Evolutionary conservation across 1,140 invertebrate species (phyloP).

Genomic region (Nebria ingens): DNA sequence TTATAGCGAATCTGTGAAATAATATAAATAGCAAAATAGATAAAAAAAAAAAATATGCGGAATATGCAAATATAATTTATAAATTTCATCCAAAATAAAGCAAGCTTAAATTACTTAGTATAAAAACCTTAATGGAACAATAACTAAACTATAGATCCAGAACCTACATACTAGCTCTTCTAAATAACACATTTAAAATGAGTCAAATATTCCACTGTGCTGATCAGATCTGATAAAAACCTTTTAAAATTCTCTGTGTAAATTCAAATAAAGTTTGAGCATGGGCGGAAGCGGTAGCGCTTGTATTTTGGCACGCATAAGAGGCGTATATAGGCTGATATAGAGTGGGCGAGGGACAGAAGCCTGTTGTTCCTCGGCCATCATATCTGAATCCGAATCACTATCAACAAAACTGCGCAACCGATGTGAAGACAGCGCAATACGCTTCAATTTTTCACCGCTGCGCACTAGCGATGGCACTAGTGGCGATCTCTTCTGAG

Average conservation of each 20-base stretch:
- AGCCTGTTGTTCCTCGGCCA: not conserved
- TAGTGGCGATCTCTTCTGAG: not conserved
- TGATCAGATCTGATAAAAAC: not conserved
- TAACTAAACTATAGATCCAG: no score
- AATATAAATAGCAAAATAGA: no score
- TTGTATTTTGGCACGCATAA: constrained; percentile 43
- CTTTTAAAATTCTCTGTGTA: constrained; percentile 36
- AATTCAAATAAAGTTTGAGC: constrained; percentile 46
- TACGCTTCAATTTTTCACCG: not conserved
- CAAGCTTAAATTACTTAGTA: not conserved
- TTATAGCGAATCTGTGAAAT: no score
- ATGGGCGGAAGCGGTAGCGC: constrained; percentile 42
- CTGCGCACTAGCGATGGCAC: not conserved
- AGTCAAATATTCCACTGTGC: no score
- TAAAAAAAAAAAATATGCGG: no score
- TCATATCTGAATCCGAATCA: constrained; percentile 12
- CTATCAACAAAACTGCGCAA: constrained; percentile 14
- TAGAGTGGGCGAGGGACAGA: not conserved
- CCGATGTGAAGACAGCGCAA: not conserved
- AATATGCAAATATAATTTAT: not conserved
- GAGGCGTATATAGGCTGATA: constrained; percentile 27
- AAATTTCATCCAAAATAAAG: not conserved
- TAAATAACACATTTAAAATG: no score
- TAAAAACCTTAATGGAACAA: no score
- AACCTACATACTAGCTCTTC: no score